Evolutionary conservation across 1,140 invertebrate species (phyloP), one percentile per base, ranked within the genome.

Genomic region (Galleria mellonella): DNA sequence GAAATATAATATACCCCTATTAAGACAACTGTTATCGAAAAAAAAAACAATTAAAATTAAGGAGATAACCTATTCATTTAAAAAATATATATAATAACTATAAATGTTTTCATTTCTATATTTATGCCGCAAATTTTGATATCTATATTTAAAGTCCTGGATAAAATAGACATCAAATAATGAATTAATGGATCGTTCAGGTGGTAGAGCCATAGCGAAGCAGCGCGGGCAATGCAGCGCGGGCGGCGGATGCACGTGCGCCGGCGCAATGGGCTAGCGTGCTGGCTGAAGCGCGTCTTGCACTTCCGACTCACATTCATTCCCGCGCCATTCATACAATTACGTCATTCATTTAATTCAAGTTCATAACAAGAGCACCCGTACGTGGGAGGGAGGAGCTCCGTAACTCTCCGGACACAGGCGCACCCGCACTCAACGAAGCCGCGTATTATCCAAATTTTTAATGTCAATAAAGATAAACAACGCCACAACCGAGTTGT

Each of bases 281-380:
- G 74, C 69, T 68, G 63, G 74, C 69, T 68, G 63, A 72, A 77
- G 54, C 67, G 64, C 57, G 55, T 36, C 63, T 58, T 62, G 68
- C 63, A 70, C 72, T 75, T 81, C 74, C 74, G 74, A 75, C 65
- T 75, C 74, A 60, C 72, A 78, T 75, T 73, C 70, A 73, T 74
- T 71, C 72, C 69, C 66, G 64, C 75, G 69, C 72, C 78, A 83
- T 83, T 83, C 78, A 83, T 83, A 77, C 63, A 74, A 72, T 63
- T 65, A 67, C 66, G 63, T 76, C 77, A 82, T 79, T 82, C 73
- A 81, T 77, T 77, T 81, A 74, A 77, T 79, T 83, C 78, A 76
- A 83, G 75, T 81, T 75, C 72, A 83, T 72, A 79, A 83, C 67
- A 54, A 72, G 55, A 61, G 55, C 58, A 46, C 51, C 56, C 61